Evolutionary conservation across 2,888 invertebrate genomes (phyloP).

Genomic region (Lobophora halterata): DNA sequence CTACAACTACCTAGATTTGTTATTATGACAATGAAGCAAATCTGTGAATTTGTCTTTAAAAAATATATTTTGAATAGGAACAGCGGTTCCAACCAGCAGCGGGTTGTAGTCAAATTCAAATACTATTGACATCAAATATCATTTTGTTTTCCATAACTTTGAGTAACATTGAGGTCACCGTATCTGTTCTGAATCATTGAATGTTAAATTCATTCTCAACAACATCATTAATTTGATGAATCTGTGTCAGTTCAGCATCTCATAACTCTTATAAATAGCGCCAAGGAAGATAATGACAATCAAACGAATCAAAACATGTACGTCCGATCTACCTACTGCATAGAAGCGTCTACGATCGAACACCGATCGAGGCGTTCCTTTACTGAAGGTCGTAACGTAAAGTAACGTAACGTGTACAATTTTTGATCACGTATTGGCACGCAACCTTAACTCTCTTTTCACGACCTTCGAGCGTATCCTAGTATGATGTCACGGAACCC

Average conservation of each 20-base stretch:
- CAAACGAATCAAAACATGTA: conserved; percentile 2
- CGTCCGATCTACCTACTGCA: conserved; percentile 2
- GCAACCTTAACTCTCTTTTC: conserved; percentile 29
- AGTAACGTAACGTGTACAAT: conserved; percentile 7
- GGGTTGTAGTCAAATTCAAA: too few relatives aligned
- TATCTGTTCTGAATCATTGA: neutral
- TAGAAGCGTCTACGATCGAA: conserved; percentile 6
- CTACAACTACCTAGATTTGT: too few relatives aligned
- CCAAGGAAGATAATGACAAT: conserved; percentile 4
- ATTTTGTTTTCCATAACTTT: too few relatives aligned
- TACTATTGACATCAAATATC: too few relatives aligned
- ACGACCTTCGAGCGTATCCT: conserved; percentile 29
- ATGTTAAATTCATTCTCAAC: conserved; percentile 1
- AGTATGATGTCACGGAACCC: conserved; percentile 22
- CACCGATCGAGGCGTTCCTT: conserved; percentile 5
- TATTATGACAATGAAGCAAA: too few relatives aligned
- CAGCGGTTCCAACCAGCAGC: too few relatives aligned
- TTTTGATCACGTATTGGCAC: conserved; percentile 25
- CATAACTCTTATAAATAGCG: conserved; percentile 2
- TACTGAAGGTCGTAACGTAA: conserved; percentile 14
- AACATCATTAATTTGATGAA: conserved; percentile 7
- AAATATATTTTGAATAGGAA: too few relatives aligned
- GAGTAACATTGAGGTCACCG: conserved; percentile 1
- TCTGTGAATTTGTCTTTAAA: too few relatives aligned
- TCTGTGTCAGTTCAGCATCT: neutral